Conservation (phyloP, 2,888 invertebrate species). For the Hyposoter didymator region DNA sequence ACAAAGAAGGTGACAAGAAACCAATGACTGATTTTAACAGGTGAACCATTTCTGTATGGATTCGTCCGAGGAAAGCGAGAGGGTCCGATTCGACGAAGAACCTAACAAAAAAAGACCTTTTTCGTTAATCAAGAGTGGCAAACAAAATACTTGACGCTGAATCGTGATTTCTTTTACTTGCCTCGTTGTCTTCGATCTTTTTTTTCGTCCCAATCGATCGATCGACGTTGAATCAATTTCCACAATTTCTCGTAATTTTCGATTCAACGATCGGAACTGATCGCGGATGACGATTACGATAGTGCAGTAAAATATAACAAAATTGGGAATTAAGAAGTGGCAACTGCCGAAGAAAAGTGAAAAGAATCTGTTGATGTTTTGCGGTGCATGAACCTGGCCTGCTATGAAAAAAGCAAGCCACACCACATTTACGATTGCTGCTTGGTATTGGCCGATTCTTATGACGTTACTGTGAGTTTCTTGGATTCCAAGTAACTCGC, state of each 20-base stretch:
- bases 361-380: background rate
- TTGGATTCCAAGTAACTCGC: conserved; percentile 21
- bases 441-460: background rate
- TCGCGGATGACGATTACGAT: conserved; percentile 9
- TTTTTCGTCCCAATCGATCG: background rate
- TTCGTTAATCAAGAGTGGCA: background rate
- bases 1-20: conserved; percentile 30
- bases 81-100: background rate
- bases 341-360: conserved; percentile 32
- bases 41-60: conserved; percentile 37
- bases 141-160: background rate
- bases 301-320: conserved; percentile 34
- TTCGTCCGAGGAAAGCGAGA: conserved; percentile 2
- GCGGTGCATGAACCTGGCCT: background rate
- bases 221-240: background rate
- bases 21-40: conserved; percentile 9
- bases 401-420: conserved; percentile 1
- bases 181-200: conserved; percentile 9
- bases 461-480: conserved; percentile 1
- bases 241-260: conserved; percentile 17
- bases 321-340: conserved; percentile 44
- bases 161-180: background rate
- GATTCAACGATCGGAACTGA: conserved; percentile 41
- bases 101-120: conserved; percentile 1
- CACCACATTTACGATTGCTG: background rate